phyloP scores from a whole-genome alignment of 2,888 invertebrate species.

The Geophilus truncorum region DNA sequence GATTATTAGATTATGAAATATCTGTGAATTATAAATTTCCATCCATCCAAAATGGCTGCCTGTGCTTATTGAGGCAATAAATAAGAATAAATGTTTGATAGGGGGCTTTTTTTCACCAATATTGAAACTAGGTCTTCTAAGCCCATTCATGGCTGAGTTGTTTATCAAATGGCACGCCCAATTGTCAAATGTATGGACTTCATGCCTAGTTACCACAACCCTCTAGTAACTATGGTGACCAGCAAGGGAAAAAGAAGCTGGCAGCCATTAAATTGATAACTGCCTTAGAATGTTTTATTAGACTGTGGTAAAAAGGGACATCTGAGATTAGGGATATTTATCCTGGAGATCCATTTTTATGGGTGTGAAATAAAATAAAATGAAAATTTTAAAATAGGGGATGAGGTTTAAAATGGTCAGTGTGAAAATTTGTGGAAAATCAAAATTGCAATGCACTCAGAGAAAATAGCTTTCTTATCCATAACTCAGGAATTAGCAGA shows the following conservation, averaged over 20 bases:
- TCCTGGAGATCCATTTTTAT: neutral
- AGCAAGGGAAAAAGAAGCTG: neutral
- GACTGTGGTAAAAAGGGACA: neutral
- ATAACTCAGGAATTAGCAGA: no score
- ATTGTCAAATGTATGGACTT: constrained; percentile 4
- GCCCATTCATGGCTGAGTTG: neutral
- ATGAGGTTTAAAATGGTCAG: neutral
- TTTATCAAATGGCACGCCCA: constrained; percentile 4
- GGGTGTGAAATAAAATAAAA: neutral
- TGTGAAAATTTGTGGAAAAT: neutral
- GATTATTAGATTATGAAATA: no score
- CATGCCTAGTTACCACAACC: neutral
- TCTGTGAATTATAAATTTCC: neutral
- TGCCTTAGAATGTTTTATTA: neutral
- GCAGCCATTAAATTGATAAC: neutral
- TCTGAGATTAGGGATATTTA: neutral
- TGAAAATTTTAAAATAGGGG: neutral
- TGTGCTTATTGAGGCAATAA: neutral
- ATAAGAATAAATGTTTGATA: neutral
- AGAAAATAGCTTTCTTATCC: no score
- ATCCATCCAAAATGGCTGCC: neutral
- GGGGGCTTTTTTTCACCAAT: neutral
- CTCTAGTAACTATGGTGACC: neutral
- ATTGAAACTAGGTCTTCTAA: neutral
- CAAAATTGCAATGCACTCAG: no score